phyloP scores from a whole-genome alignment of 2,113 vertebrate species.

The Pagrus major region DNA sequence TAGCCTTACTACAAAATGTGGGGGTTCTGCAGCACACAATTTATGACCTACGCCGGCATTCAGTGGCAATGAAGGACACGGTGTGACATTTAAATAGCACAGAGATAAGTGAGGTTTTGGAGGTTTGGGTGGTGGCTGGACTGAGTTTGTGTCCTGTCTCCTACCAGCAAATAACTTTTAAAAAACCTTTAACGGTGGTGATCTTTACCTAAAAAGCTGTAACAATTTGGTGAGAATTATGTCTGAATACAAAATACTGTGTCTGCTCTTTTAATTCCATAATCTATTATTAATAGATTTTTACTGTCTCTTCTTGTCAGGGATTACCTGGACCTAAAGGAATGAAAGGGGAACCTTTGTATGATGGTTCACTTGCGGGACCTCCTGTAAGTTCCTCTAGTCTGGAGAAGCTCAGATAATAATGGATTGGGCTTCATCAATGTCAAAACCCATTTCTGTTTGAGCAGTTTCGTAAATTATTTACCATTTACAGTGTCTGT shows the following conservation, averaged over 20 bases:
- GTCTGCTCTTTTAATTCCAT: not conserved
- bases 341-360: slow-evolving; percentile 87
- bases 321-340: slow-evolving; percentile 86
- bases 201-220: not conserved
- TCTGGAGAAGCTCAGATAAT: not conserved
- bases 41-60: not conserved
- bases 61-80: too few species aligned
- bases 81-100: not conserved
- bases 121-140: not conserved
- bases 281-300: not conserved
- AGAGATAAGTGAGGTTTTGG: not conserved
- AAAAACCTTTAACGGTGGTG: not conserved
- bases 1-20: not conserved
- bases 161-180: not conserved
- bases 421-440: not conserved
- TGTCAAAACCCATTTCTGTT: not conserved
- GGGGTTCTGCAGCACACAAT: not conserved
- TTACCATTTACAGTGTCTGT: not conserved
- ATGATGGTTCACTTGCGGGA: slow-evolving; percentile 22
- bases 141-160: not conserved
- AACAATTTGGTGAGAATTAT: not conserved
- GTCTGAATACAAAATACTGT: not conserved
- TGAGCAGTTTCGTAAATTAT: not conserved
- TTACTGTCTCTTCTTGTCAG: slow-evolving; percentile 60
- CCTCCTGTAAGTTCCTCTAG: slow-evolving; percentile 48